Conservation (phyloP, 2,113 vertebrate genomes). For the Pyxicephalus adspersus region DNA sequence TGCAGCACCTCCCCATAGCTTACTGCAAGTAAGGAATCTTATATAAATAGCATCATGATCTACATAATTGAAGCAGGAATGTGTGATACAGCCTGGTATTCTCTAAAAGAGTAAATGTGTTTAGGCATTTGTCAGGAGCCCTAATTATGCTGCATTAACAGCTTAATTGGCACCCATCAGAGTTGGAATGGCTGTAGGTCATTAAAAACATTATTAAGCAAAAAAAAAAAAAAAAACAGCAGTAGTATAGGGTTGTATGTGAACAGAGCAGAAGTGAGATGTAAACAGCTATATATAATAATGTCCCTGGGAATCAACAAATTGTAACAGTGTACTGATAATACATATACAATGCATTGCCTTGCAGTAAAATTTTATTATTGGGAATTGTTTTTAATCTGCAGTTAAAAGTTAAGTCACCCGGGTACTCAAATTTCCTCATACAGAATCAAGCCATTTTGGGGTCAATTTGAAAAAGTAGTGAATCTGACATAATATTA, state of each 20-base stretch:
- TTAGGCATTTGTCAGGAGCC: background rate
- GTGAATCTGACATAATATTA: too few relatives aligned
- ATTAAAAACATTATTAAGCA: background rate
- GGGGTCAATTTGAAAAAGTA: too few relatives aligned
- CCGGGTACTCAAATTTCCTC: too few relatives aligned
- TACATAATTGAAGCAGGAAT: background rate
- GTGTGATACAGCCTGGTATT: background rate
- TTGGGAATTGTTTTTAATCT: background rate
- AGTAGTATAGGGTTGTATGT: background rate
- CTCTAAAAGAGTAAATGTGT: background rate
- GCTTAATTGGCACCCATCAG: background rate
- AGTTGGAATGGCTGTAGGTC: background rate
- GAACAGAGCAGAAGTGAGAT: background rate
- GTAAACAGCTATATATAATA: background rate
- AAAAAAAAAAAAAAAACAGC: background rate
- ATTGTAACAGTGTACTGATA: background rate
- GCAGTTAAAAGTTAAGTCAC: too few relatives aligned
- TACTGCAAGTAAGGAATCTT: background rate
- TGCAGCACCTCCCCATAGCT: background rate
- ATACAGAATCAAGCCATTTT: too few relatives aligned
- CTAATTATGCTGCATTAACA: conserved; percentile 25
- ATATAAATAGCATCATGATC: background rate
- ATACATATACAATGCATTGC: background rate
- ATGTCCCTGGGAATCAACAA: background rate
- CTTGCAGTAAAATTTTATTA: background rate